A percentile compares a stretch with the other conserved stretches of the same genome.
These are phyloP conservation scores for Drosophila planitibia DNA, from an alignment of 2,888 invertebrate genomes.

Conservation along the genomic window DNA sequence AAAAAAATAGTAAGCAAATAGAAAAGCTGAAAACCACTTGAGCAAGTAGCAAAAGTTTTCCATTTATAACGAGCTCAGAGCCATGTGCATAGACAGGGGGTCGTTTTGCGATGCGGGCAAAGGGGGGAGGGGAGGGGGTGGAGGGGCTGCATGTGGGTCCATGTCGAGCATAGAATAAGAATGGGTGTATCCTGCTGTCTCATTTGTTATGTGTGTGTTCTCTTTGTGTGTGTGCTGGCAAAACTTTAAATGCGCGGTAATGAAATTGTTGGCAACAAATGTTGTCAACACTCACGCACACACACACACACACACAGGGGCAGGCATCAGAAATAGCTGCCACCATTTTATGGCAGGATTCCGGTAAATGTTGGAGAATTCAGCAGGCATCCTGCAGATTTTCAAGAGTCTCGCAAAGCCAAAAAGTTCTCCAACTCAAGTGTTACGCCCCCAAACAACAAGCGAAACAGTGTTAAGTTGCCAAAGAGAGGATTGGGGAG, in stretches of 20 bases:
- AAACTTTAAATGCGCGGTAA: conserved; percentile 82
- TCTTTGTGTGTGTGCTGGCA: conserved; percentile 51
- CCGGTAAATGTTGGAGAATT: conserved; percentile 45
- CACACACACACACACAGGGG: conserved; percentile 16
- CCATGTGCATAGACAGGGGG: conserved; percentile 32
- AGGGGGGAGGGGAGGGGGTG: not conserved
- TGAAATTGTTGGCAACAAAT: conserved; percentile 80
- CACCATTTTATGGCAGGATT: conserved; percentile 70
- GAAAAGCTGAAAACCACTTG: conserved; percentile 72
- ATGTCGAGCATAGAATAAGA: conserved; percentile 12
- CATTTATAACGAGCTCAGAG: conserved; percentile 80
- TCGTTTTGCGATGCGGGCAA: conserved; percentile 29
- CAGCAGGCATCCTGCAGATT: conserved; percentile 66
- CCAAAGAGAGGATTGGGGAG: conserved; percentile 17
- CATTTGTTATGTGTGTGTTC: conserved; percentile 44
- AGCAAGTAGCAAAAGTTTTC: conserved; percentile 79
- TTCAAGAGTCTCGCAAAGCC: conserved; percentile 54
- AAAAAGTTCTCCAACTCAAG: conserved; percentile 68
- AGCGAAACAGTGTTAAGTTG: conserved; percentile 65
- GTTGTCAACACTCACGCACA: conserved; percentile 62
- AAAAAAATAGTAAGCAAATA: conserved; percentile 37
- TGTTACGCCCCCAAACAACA: conserved; percentile 49
- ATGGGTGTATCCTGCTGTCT: conserved; percentile 55
- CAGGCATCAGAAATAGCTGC: conserved; percentile 35
- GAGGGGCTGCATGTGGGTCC: not conserved